Conservation (phyloP, 23 tunicate genomes). For the Ciona savignyi region DNA sequence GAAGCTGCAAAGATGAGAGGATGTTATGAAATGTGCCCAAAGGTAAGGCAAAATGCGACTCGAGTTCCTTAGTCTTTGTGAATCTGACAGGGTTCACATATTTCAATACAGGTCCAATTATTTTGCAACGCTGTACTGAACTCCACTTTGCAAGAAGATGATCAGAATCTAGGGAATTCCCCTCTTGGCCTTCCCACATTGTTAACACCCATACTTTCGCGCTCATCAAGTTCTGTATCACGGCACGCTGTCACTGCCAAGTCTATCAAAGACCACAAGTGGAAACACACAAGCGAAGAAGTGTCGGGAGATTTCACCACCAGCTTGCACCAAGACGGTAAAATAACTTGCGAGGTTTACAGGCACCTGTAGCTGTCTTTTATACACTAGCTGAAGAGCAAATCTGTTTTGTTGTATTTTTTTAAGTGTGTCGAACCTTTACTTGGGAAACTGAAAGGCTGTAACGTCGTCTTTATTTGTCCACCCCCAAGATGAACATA, state of each 20-base stretch:
- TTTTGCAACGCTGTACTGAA: slow-evolving; percentile 71
- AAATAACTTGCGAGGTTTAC: too few relatives aligned
- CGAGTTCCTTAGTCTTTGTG: too few relatives aligned
- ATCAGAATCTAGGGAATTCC: neutral
- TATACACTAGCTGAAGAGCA: too few relatives aligned
- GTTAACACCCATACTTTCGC: slow-evolving; percentile 46
- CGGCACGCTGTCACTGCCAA: slow-evolving; percentile 68
- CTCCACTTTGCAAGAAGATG: slow-evolving; percentile 26
- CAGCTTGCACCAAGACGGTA: slow-evolving; percentile 39
- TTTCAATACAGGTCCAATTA: slow-evolving; percentile 55
- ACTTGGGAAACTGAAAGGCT: too few relatives aligned
- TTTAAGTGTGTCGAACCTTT: too few relatives aligned
- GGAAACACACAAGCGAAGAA: slow-evolving; percentile 76
- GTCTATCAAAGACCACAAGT: slow-evolving; percentile 62
- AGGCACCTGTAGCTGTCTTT: too few relatives aligned
- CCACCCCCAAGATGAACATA: too few relatives aligned
- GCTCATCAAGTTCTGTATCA: slow-evolving; percentile 20
- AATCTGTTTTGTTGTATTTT: too few relatives aligned
- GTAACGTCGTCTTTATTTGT: too few relatives aligned
- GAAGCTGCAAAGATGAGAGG: slow-evolving; percentile 59
- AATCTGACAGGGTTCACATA: too few relatives aligned
- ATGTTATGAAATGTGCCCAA: slow-evolving; percentile 48
- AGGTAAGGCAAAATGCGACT: slow-evolving; percentile 21
- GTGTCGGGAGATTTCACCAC: slow-evolving; percentile 76
- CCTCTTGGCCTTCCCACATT: slow-evolving; percentile 37